Percentiles rank a stretch among this genome's conserved stretches.
These are phyloP conservation scores for Rhagium mordax DNA, from an alignment of 2,888 invertebrate genomes.

Conservation along the genomic window DNA sequence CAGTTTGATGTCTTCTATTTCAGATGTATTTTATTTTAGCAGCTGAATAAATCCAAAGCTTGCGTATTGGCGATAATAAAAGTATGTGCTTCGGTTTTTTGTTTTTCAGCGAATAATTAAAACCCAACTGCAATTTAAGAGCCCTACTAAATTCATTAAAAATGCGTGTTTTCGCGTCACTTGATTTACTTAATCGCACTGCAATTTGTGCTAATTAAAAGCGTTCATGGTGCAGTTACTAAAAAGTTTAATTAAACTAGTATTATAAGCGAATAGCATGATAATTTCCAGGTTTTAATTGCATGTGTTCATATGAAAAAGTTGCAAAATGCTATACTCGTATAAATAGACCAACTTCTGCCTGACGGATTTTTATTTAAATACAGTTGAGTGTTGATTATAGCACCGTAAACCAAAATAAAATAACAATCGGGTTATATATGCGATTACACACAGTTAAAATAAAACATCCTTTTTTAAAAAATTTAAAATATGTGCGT, in stretches of 20 bases:
- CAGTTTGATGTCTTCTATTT: too few species aligned
- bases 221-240: conserved; percentile 9
- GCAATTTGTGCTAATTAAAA: conserved; percentile 27
- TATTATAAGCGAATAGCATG: conserved; percentile 2
- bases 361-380: too few species aligned
- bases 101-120: conserved; percentile 7
- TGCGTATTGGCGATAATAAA: neutral
- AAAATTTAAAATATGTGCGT: too few species aligned
- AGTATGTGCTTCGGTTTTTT: neutral
- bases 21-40: too few species aligned
- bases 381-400: too few species aligned
- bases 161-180: conserved; percentile 24
- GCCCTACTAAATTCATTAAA: conserved; percentile 6
- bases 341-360: too few species aligned
- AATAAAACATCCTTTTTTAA: too few species aligned
- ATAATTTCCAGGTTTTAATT: conserved; percentile 18
- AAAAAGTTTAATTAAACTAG: conserved; percentile 31
- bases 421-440: too few species aligned
- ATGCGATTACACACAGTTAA: too few species aligned
- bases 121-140: conserved; percentile 5
- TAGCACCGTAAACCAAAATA: too few species aligned
- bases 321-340: neutral
- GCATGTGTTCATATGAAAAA: neutral
- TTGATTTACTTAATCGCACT: conserved; percentile 31
- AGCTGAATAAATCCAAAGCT: neutral